Evolutionary conservation across 2,888 invertebrate species (phyloP).

Genomic region (Zygogramma bicolorata): DNA sequence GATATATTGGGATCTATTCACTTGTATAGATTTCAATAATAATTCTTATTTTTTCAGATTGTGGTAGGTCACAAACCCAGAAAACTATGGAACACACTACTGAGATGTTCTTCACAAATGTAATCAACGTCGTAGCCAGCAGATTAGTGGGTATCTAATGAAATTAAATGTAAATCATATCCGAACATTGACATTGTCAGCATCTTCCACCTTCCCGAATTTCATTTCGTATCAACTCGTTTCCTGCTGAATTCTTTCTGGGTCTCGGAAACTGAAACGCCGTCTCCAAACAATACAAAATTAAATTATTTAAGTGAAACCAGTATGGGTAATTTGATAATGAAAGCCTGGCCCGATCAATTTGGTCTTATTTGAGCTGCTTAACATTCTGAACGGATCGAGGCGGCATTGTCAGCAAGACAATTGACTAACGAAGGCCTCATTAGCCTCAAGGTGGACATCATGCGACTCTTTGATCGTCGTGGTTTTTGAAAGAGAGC

Average conservation of each 20-base stretch:
- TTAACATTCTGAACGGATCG: slow-evolving; percentile 57
- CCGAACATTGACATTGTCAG: background rate
- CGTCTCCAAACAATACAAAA: slow-evolving; percentile 49
- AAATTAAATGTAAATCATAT: too few species aligned
- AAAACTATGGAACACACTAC: too few species aligned
- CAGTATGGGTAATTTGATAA: slow-evolving; percentile 53
- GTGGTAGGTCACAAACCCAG: too few species aligned
- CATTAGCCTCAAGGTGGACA: slow-evolving; percentile 61
- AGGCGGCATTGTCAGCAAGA: slow-evolving; percentile 60
- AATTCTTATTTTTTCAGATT: too few species aligned
- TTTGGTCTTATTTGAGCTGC: slow-evolving; percentile 48
- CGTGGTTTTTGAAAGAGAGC: slow-evolving; percentile 57
- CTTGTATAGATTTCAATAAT: too few species aligned
- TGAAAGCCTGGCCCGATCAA: slow-evolving; percentile 49
- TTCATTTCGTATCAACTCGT: background rate
- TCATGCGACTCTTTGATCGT: slow-evolving; percentile 52
- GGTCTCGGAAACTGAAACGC: background rate
- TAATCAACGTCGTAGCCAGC: too few species aligned
- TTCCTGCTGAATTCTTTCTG: background rate
- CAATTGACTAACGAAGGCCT: slow-evolving; percentile 62
- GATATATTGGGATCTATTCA: too few species aligned
- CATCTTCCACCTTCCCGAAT: background rate
- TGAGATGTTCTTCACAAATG: too few species aligned
- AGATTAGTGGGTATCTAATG: too few species aligned
- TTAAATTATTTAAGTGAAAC: slow-evolving; percentile 51